A percentile compares a stretch with the other conserved stretches of the same genome.
These are phyloP conservation scores for Perca schrenkii DNA, from an alignment of 2,113 vertebrate genomes.

Conservation along the genomic window DNA sequence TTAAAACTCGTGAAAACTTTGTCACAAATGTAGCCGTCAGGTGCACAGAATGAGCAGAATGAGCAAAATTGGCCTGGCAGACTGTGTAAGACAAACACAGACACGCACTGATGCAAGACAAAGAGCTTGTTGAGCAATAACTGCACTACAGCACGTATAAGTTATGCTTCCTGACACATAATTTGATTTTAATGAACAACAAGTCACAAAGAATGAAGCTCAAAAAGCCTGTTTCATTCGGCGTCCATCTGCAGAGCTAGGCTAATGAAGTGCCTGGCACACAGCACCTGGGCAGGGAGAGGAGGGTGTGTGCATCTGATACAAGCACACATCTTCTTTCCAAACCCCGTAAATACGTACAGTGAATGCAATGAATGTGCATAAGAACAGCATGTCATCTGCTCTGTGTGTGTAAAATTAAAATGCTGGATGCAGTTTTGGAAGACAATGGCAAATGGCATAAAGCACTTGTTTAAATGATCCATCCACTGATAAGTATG, in stretches of 20 bases:
- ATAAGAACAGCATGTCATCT: neutral
- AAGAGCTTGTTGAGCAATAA: constrained; percentile 76
- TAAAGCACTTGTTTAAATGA: neutral
- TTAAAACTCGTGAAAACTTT: neutral
- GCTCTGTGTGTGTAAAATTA: neutral
- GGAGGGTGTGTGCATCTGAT: constrained; percentile 16
- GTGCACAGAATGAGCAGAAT: constrained; percentile 43
- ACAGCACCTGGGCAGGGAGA: constrained; percentile 62
- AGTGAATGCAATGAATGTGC: neutral
- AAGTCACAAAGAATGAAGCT: constrained; percentile 96
- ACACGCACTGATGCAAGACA: constrained; percentile 70
- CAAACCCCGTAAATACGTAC: neutral
- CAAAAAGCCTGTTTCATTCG: constrained; percentile 87
- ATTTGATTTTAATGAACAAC: constrained; percentile 96
- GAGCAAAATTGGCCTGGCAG: constrained; percentile 56
- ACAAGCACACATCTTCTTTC: constrained; percentile 5
- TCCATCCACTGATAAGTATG: neutral
- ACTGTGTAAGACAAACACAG: constrained; percentile 69
- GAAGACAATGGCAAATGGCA: neutral
- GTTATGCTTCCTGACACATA: constrained; percentile 91
- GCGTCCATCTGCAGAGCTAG: constrained; percentile 89
- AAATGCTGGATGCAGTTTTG: neutral
- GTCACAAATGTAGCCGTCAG: constrained; percentile 51
- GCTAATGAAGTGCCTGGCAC: constrained; percentile 89
- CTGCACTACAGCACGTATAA: constrained; percentile 76